Conservation (phyloP, 2,797 vertebrate genomes). For the Acropternis orthonyx region DNA sequence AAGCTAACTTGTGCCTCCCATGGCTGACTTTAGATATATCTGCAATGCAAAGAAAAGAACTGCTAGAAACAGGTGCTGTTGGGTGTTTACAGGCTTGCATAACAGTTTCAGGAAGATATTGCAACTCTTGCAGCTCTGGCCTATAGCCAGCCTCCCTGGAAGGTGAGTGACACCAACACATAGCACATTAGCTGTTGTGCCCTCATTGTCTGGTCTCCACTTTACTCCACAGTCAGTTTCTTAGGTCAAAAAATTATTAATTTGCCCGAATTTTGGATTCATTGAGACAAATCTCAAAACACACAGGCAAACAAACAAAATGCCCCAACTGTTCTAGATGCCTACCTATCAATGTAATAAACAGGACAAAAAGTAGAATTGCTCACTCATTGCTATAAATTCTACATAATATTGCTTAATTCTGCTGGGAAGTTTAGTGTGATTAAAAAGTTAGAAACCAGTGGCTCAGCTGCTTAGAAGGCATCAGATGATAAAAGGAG, state of each 20-base stretch:
- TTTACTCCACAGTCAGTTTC: neutral
- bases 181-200: neutral
- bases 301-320: neutral
- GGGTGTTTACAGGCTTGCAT: neutral
- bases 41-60: neutral
- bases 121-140: neutral
- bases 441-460: neutral
- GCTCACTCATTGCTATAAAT: neutral
- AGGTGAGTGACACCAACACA: neutral
- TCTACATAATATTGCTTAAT: neutral
- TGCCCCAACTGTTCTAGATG: neutral
- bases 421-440: neutral
- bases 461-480: neutral
- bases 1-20: neutral
- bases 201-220: neutral
- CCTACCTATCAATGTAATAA: neutral
- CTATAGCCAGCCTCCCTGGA: neutral
- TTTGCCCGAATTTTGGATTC: neutral
- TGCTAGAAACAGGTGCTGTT: neutral
- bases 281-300: neutral
- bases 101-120: neutral
- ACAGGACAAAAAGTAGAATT: neutral
- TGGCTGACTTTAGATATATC: neutral
- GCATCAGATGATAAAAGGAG: neutral
- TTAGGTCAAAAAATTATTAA: neutral